These are phyloP conservation scores for Gambelia wislizenii DNA, from an alignment of 2,797 vertebrate genomes.

Conservation along the genomic window DNA sequence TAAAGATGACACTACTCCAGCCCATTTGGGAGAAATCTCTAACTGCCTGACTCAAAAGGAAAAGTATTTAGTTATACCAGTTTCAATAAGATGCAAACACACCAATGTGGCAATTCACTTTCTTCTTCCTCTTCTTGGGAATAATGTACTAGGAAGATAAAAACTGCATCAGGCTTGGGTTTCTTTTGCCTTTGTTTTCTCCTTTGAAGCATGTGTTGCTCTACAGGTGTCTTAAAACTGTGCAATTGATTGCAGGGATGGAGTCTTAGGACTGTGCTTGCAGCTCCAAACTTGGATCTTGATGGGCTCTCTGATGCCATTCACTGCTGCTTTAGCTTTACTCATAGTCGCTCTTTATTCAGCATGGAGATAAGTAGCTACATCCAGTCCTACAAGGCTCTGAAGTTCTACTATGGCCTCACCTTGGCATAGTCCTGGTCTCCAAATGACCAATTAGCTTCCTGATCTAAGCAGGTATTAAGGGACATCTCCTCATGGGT, in stretches of 20 bases:
- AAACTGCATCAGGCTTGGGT: neutral
- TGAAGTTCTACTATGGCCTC: neutral
- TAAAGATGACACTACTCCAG: neutral
- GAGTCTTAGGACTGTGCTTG: neutral
- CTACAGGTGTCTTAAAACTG: neutral
- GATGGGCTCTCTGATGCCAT: neutral
- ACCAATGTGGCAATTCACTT: neutral
- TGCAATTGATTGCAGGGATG: neutral
- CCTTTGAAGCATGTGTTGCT: neutral
- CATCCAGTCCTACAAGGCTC: neutral
- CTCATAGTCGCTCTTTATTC: neutral
- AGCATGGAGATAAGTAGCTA: neutral
- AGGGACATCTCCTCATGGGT: conserved; percentile 50
- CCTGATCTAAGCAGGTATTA: conserved; percentile 10
- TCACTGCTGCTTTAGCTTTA: too few relatives aligned
- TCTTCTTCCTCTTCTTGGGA: neutral
- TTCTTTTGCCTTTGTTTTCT: neutral
- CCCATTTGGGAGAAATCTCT: neutral
- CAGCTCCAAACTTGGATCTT: neutral
- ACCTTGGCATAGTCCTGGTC: neutral
- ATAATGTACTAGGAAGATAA: neutral
- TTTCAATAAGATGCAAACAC: neutral
- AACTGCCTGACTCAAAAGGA: neutral
- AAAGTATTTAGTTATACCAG: neutral
- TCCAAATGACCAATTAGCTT: neutral